A percentile compares a stretch with the other conserved stretches of the same genome.
Evolutionary conservation across 1,140 invertebrate genomes (phyloP).

Genomic region (Dendroctonus ponderosae): DNA sequence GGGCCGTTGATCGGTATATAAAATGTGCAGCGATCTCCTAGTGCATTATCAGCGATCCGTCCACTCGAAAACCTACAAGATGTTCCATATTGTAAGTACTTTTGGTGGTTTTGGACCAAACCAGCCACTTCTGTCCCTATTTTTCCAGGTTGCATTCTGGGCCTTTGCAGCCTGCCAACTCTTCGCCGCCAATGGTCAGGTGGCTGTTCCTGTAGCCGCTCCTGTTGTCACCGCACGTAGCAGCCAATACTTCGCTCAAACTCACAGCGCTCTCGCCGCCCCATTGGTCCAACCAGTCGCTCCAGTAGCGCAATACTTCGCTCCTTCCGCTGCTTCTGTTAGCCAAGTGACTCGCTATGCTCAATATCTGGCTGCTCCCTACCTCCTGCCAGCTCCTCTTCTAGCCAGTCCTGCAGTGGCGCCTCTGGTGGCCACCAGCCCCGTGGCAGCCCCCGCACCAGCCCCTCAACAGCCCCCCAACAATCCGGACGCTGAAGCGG

Average conservation of each 20-base stretch:
- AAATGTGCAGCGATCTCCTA: background rate
- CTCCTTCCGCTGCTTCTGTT: conserved; percentile 2
- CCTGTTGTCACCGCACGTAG: conserved; percentile 3
- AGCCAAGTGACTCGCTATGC: conserved; percentile 4
- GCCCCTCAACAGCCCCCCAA: background rate
- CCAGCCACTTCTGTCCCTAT: too few relatives aligned
- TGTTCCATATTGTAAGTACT: conserved; percentile 4
- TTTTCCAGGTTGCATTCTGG: background rate
- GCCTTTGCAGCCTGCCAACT: background rate
- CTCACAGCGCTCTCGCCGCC: conserved; percentile 15
- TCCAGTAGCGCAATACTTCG: conserved; percentile 9
- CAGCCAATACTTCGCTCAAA: conserved; percentile 20
- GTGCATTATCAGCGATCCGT: background rate
- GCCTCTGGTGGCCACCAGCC: background rate
- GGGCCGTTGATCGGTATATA: conserved; percentile 9
- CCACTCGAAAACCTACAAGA: background rate
- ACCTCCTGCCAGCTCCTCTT: conserved; percentile 1
- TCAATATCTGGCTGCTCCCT: background rate
- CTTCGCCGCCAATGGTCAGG: background rate
- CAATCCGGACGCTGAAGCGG: conserved; percentile 20
- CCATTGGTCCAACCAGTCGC: too few relatives aligned
- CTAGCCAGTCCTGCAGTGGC: conserved; percentile 8
- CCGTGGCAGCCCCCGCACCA: background rate
- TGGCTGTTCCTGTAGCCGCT: background rate
- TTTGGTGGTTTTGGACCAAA: too few relatives aligned